Base-by-base conservation (phyloP, 2,888 invertebrate genomes). In the Crematogaster levior region DNA sequence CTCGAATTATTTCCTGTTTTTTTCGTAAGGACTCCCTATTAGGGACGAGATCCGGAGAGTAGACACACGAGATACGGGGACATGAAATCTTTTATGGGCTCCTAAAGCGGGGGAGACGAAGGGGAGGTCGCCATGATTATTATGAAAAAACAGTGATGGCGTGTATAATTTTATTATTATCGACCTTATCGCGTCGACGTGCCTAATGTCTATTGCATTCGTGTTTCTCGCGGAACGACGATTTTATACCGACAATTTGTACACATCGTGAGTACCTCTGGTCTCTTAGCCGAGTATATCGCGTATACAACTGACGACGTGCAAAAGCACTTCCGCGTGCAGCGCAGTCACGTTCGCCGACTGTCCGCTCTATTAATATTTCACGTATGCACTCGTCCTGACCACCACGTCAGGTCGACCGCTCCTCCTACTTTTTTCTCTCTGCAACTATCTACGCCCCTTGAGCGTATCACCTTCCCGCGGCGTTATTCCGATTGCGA, bases 401-500 rank as follows among this genome's bases (percentile, higher is more conserved):
- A 12, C 73, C 12, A 12, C 80, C 27, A 40, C 24, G 40, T 24
- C 46, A 43, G 77, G 53, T 83, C 79, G 72, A 77, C 81, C 56
- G 77, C 87, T 87, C 82, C 84, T 85, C 82, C 86, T 81, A 77
- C 81, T 87, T 84, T 88, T 85, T 84, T 80, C 83, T 80, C 60
- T 75, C 61, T 51, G 61, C 24, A 51, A 27, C 40, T 81, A 86
- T 81, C 80, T 61, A 82, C 85, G 86, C 85, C 85, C 81, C 65
- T 60, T 75, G 82, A 75, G 83, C 66, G 66, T 73, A 68, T 53
- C 56, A 65, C 56, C n/a, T 66, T 53, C 48, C 48, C 68, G 68
- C 72, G 58, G 66, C 53, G 84, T 89, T 86, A 87, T 84, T 87
- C 84, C 74, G 85, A 89, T 89, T 85, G 72, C 82, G 73, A 84